Evolutionary conservation across 2,113 vertebrate species (phyloP).

Genomic region (Jaculus jaculus): DNA sequence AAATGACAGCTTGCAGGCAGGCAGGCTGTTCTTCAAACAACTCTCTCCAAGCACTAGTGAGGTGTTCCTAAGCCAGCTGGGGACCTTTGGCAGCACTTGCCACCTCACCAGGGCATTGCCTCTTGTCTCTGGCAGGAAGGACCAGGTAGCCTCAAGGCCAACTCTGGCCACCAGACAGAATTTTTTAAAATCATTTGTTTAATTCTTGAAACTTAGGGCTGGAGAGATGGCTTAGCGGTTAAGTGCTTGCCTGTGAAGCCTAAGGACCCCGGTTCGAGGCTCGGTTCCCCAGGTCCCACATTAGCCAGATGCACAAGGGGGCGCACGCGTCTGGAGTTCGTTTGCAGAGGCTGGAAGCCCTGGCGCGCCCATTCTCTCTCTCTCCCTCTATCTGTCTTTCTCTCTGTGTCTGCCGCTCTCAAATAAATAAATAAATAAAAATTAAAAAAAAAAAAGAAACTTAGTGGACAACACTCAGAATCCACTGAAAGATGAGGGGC

Average conservation of each 20-base stretch:
- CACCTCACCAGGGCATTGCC: background rate
- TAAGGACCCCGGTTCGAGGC: too few species aligned
- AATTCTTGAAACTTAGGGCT: background rate
- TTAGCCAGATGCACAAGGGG: too few species aligned
- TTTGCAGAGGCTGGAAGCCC: too few species aligned
- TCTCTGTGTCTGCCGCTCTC: too few species aligned
- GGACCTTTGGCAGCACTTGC: background rate
- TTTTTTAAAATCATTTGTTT: background rate
- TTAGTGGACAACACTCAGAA: background rate
- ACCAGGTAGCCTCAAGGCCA: background rate
- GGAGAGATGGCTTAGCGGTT: too few species aligned
- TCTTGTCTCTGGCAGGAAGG: background rate
- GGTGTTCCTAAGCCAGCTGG: background rate
- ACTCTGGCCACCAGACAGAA: background rate
- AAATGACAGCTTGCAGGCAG: constrained; percentile 63
- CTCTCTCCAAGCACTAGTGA: background rate
- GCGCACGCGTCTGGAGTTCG: too few species aligned
- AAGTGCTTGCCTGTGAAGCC: too few species aligned
- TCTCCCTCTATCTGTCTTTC: too few species aligned
- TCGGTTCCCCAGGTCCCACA: too few species aligned
- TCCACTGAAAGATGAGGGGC: background rate
- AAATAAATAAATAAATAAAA: too few species aligned
- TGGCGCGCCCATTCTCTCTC: too few species aligned
- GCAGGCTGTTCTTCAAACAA: background rate
- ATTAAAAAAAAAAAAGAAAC: too few species aligned